Base-by-base conservation (phyloP, 2,113 vertebrate genomes). In the Paradoxurus hermaphroditus region DNA sequence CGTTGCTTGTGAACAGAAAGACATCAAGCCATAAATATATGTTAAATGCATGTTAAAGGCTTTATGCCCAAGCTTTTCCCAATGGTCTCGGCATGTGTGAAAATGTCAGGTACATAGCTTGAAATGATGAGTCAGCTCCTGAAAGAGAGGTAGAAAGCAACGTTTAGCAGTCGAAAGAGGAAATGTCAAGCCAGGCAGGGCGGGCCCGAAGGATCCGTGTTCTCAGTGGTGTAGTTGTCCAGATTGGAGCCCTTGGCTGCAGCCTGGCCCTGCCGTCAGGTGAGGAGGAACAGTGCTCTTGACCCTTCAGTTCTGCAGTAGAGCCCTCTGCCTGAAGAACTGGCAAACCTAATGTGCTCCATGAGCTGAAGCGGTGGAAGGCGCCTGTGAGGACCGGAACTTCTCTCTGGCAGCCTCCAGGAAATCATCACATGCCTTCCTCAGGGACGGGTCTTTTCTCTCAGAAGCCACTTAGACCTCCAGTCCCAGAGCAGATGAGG, bases 181-280 rank as follows among this genome's bases (percentile, higher is more conserved):
- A 94, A 97, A 93, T 95, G 95, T 96, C 94, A 97, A 67, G 53
- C 46, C 2, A 0, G 73, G 67, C 36, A 46, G 11, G n/a, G 75
- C 65, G 78, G 72, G 86, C 86, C 73, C 0, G 1, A 93, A 79
- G 94, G 83, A 78, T n/a, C 59, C 31, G 44, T 95, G 84, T 79
- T 90, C 62, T 73, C 94, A 92, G 73, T 73, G 62, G 34, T 83
- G 7, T 78, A 77, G 86, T n/a, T 94, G 75, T 82, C 85, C 23
- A 31, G 91, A 34, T 16, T 4, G 34, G 81, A 94, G 49, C 34
- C 36, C 34, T 51, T 5, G 49, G 83, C 72, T n/a, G 11, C 46
- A 49, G 75, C 63, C 63, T 49, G 19, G 46, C 68, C 75, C 18
- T 5, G 44, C 15, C 25, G 0, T 89, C 53, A 39, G 77, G 36